Evolutionary conservation across 2,113 vertebrate genomes (phyloP), one percentile per base, ranked within the genome.

Genomic region (Daboia siamensis): DNA sequence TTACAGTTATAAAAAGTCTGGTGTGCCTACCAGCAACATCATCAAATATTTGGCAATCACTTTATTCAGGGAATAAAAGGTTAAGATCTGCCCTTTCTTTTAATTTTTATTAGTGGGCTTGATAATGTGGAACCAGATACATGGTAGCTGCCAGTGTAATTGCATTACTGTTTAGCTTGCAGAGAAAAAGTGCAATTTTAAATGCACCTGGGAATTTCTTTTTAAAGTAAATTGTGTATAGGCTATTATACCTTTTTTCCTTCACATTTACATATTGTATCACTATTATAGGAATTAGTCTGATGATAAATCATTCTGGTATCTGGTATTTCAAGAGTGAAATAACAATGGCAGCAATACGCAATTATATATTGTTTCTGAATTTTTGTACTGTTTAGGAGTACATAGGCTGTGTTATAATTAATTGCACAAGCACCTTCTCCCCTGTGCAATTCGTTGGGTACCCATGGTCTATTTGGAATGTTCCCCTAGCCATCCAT

Each of bases 161-260:
- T 64, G 21, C 5, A 54, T 64, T 33, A 69, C 17, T n/a, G 24
- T 52, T 91, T 64, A 64, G 57, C 85, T 54, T 87, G 17, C 33
- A 64, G 85, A 87, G 85, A 52, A 64, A 87, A 54, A 64, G 51
- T 87, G 61, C 24, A 64, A 12, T 59, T 24, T 29, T 33, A 33
- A 33, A 39, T 54, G 29, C 11, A 64, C 39, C 4, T 69, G 44
- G 20, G 29, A 86, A 46, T 48, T 61, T 61, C n/a, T 51, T 91
- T 87, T 91, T 29, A 69, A 86, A 91, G 87, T 69, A 86, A 91
- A 91, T 13, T n/a, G 23, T 86, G 39, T 59, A 51, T 48, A n/a
- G 86, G 55, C 54, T 84, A 55, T 23, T 90, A 20, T 15, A 44
- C 6, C 51, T 12, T 80, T 39, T 54, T 51, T 33, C 11, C 39